These are phyloP conservation scores for Zaprionus gabonicus DNA, from an alignment of 1,140 invertebrate species.

Conservation along the genomic window DNA sequence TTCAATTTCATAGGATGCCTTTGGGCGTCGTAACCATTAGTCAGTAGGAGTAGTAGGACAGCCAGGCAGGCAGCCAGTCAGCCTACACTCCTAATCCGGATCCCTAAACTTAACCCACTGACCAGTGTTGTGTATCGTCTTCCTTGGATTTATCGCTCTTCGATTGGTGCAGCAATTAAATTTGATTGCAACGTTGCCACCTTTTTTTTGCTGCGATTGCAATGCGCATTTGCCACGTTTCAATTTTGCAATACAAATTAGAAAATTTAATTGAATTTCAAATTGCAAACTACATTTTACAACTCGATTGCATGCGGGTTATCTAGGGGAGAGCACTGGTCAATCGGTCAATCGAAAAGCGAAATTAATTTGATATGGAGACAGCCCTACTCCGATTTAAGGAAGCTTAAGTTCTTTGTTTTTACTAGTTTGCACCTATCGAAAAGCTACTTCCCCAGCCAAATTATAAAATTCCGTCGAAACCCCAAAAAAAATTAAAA, in stretches of 20 bases:
- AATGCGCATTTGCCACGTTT: constrained; percentile 67
- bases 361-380: not conserved
- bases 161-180: constrained; percentile 77
- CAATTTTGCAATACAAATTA: constrained; percentile 55
- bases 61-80: not conserved
- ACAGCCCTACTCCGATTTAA: not conserved
- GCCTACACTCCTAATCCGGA: not conserved
- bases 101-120: constrained; percentile 59
- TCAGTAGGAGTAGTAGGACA: constrained; percentile 1
- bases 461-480: not conserved
- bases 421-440: no score
- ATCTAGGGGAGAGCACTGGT: no score
- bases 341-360: not conserved
- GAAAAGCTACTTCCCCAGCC: no score
- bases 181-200: constrained; percentile 72
- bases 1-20: not conserved
- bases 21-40: not conserved
- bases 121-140: constrained; percentile 12
- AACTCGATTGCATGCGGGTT: not conserved
- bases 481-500: not conserved
- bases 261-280: constrained; percentile 42
- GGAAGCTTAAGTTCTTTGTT: no score
- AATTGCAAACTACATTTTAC: not conserved
- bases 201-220: constrained; percentile 45
- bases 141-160: not conserved